Evolutionary conservation across 2,797 vertebrate genomes (phyloP).

Genomic region (Trematocara caparti): DNA sequence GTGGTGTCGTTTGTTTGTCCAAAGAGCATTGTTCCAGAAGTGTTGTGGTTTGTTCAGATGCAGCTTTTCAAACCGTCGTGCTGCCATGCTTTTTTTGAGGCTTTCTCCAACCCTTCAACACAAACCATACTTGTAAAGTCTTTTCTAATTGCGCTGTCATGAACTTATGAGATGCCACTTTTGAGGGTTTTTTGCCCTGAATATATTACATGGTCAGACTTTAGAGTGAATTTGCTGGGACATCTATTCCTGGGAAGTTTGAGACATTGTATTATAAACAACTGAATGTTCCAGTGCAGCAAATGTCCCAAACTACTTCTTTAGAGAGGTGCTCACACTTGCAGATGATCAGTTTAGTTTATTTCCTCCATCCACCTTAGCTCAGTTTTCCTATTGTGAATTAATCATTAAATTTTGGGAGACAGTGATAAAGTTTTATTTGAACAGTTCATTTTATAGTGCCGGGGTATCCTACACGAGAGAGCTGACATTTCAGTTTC

Average conservation of each 20-base stretch:
- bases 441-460: not conserved
- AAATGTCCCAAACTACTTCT: not conserved
- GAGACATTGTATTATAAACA: not conserved
- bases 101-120: not conserved
- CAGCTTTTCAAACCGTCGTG: not conserved
- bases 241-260: not conserved
- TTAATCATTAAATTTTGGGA: not conserved
- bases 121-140: not conserved
- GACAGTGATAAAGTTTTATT: not conserved
- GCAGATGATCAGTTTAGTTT: not conserved
- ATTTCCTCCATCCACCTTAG: not conserved
- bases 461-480: rapidly evolving
- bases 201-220: not conserved
- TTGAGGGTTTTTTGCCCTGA: rapidly evolving
- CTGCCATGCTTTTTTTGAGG: not conserved
- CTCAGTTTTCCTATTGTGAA: not conserved
- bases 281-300: not conserved
- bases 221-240: not conserved
- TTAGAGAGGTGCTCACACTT: not conserved
- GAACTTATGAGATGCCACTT: not conserved
- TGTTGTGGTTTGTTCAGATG: not conserved
- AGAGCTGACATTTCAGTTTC: not conserved
- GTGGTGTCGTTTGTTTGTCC: not conserved
- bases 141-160: not conserved
- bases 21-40: not conserved